Conservation (phyloP, 2,113 vertebrate genomes). For the Emydocephalus ijimae region DNA sequence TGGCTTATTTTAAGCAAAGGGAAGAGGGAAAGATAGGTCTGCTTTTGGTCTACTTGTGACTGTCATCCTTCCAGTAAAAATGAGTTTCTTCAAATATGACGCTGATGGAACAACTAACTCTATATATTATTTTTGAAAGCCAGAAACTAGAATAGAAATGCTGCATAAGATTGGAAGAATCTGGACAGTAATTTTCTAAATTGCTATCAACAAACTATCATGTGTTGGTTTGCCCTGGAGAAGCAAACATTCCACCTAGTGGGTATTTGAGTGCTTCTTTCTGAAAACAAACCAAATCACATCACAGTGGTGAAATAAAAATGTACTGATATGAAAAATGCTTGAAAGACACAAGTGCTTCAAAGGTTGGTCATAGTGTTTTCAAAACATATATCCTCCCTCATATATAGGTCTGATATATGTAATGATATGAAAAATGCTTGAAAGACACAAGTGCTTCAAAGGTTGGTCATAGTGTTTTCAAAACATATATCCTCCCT, state of each 20-base stretch:
- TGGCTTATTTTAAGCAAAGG: neutral
- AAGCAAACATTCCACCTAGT: constrained; percentile 26
- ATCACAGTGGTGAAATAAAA: neutral
- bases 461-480: neutral
- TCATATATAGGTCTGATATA: no score
- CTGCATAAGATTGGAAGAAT: constrained; percentile 24
- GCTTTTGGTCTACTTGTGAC: constrained; percentile 41
- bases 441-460: neutral
- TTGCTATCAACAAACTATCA: neutral
- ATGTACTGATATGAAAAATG: neutral
- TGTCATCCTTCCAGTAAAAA: constrained; percentile 48
- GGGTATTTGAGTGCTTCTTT: neutral
- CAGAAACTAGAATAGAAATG: neutral
- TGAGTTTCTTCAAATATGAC: constrained; percentile 31
- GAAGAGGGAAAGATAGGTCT: neutral
- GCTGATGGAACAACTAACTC: constrained; percentile 4
- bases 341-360: neutral
- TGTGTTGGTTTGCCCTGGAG: constrained; percentile 11
- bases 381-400: neutral
- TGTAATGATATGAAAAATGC: neutral
- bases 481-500: neutral
- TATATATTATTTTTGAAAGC: neutral
- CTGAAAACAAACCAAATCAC: neutral
- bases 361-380: neutral
- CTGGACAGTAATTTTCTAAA: constrained; percentile 33